A percentile compares a stretch with the other conserved stretches of the same genome.
Conservation (phyloP, 2,113 vertebrate species). For the Aptenodytes forsteri region DNA sequence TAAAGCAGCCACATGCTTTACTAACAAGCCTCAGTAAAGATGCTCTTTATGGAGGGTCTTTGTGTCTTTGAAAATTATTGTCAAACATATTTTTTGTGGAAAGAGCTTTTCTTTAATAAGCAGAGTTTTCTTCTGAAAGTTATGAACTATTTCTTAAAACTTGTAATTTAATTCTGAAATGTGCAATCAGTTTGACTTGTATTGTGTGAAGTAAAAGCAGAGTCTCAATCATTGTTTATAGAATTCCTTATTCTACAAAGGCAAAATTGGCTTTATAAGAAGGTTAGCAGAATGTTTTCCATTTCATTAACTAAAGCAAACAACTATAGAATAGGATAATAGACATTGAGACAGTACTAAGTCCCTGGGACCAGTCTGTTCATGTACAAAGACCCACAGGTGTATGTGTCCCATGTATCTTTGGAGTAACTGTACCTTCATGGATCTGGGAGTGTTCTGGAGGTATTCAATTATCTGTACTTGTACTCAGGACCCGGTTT, state of each 20-base stretch:
- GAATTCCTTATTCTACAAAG: not conserved
- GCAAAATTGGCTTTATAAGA: not conserved
- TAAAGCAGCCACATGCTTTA: slow-evolving; percentile 28
- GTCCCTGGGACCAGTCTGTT: not conserved
- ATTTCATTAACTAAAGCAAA: not conserved
- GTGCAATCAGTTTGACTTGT: not conserved
- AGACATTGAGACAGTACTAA: not conserved
- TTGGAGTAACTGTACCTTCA: not conserved
- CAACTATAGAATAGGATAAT: not conserved
- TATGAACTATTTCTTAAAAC: not conserved
- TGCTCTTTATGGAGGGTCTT: not conserved
- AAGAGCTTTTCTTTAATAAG: not conserved
- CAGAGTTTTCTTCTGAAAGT: not conserved
- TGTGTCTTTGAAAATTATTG: not conserved
- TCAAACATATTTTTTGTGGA: not conserved
- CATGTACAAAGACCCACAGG: not conserved
- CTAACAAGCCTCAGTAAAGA: slow-evolving; percentile 15
- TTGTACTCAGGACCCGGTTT: not conserved
- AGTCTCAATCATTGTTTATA: not conserved
- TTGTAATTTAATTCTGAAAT: slow-evolving; percentile 1
- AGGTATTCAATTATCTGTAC: not conserved
- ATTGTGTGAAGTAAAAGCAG: not conserved
- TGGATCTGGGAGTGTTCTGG: not conserved
- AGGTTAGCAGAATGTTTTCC: not conserved
- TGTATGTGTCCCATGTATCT: not conserved